Conservation (phyloP, 2,113 vertebrate genomes). For the Anhinga anhinga region DNA sequence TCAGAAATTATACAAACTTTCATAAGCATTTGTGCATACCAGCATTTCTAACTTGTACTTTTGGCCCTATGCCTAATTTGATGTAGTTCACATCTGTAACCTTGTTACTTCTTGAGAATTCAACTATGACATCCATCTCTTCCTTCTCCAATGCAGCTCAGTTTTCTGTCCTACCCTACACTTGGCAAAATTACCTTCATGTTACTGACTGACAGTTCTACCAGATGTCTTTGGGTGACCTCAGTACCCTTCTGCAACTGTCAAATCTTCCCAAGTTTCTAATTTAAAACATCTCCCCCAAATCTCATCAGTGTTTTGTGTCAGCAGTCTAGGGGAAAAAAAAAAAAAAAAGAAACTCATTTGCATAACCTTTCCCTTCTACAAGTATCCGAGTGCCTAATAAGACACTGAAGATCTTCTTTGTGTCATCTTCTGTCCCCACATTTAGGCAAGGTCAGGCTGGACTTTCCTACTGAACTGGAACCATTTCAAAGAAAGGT, state of each 20-base stretch:
- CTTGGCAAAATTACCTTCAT: neutral
- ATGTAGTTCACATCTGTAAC: neutral
- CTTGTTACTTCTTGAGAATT: neutral
- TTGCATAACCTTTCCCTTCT: neutral
- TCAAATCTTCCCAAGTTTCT: conserved; percentile 9
- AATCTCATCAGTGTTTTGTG: neutral
- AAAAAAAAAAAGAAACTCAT: neutral
- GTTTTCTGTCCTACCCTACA: neutral
- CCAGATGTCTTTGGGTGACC: conserved; percentile 36
- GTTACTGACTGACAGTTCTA: conserved; percentile 4
- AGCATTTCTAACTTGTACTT: neutral
- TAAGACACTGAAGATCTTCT: neutral
- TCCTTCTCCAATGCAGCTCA: neutral
- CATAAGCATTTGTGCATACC: neutral
- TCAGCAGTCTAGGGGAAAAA: neutral
- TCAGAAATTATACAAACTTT: neutral
- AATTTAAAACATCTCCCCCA: conserved; percentile 8
- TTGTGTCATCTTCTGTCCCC: neutral
- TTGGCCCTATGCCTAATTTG: neutral
- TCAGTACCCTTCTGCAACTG: neutral
- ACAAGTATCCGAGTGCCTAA: neutral
- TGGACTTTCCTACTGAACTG: neutral
- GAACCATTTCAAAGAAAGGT: neutral
- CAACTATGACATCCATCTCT: neutral
- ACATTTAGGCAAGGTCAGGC: neutral